Base-by-base conservation (phyloP, 2,113 vertebrate genomes). In the Tylochromis polylepis region DNA sequence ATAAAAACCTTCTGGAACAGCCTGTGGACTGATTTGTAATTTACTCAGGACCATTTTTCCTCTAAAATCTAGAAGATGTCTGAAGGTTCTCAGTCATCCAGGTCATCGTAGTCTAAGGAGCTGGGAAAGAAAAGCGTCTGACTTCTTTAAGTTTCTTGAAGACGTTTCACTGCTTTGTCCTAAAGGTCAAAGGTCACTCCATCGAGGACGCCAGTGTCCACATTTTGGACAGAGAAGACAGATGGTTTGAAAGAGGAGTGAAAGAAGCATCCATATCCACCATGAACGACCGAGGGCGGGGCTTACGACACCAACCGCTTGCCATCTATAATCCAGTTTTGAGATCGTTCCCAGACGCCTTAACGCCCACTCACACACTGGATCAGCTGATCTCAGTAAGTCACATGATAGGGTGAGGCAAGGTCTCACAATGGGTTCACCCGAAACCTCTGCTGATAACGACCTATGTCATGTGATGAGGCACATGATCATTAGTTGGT, bases 41-140 rank as follows among this genome's bases (percentile, higher is more conserved):
- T 36, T 65, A 65, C 60, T 38, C 34, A 22, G 62, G 62, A 22
- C 62, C 31, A n/a, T 11, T 6, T 22, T 38, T 65, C 0, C 60
- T 2, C 41, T 43, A 12, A 4, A 43, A 41, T n/a, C 60, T n/a
- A 0, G n/a, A 65, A 38, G 18, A 67, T 0, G 11, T n/a, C 29
- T 62, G 59, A 62, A 36, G 10, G 16, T 36, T 36, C 29, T 29
- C 29, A 29, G 29, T 4, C 29, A 29, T 29, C 4, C 29, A 29
- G 29, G 29, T 29, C 59, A 7, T 36, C 31, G 3, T 20, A 2
- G 59, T 62, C 5, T 36, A 36, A 36, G 59, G 18, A 18, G 58
- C 29, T 16, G 10, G 8, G 15, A 60, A 31, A 34, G 1, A 2
- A 31, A 31, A 31, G 27, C 3, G 0, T 59, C 58, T 59, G 27